Percentiles rank a stretch among this genome's conserved stretches.
These are phyloP conservation scores for Drosophila affinis DNA, from an alignment of 2,888 invertebrate genomes.

Conservation along the genomic window DNA sequence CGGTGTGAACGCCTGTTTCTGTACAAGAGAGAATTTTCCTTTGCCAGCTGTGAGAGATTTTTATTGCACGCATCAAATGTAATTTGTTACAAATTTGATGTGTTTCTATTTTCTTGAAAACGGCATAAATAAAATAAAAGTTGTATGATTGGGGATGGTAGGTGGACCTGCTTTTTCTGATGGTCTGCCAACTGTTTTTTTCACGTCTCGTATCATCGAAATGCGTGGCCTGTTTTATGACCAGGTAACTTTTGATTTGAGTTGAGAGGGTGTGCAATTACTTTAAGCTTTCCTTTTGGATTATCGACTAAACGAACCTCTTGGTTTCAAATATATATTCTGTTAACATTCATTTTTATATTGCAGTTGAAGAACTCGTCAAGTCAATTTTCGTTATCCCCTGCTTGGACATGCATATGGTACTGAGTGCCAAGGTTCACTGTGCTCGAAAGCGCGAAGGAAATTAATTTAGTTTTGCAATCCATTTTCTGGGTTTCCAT, in stretches of 20 bases:
- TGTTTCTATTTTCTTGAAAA: constrained; percentile 76
- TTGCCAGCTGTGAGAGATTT: constrained; percentile 69
- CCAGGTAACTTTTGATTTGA: constrained; percentile 60
- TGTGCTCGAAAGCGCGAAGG: constrained; percentile 34
- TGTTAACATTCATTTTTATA: background rate
- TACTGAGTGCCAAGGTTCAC: constrained; percentile 59
- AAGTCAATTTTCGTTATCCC: background rate
- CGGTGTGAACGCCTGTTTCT: constrained; percentile 69
- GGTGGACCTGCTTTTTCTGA: constrained; percentile 47
- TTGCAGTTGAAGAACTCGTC: background rate
- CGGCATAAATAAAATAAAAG: constrained; percentile 67
- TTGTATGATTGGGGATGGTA: constrained; percentile 27
- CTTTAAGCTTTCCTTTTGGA: constrained; percentile 2
- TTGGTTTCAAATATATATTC: background rate
- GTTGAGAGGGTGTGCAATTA: constrained; percentile 1
- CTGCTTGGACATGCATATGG: constrained; percentile 3
- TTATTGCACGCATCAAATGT: constrained; percentile 77
- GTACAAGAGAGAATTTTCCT: constrained; percentile 39
- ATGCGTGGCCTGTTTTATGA: constrained; percentile 70
- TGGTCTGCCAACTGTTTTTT: constrained; percentile 57
- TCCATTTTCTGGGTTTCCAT: constrained; percentile 1
- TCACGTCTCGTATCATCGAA: constrained; percentile 63
- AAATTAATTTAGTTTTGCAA: constrained; percentile 3
- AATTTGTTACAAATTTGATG: constrained; percentile 82
- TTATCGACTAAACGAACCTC: background rate